Percentiles rank a stretch among this genome's conserved stretches.
phyloP scores from a whole-genome alignment of 2,888 invertebrate genomes.

The Thecophora atra region DNA sequence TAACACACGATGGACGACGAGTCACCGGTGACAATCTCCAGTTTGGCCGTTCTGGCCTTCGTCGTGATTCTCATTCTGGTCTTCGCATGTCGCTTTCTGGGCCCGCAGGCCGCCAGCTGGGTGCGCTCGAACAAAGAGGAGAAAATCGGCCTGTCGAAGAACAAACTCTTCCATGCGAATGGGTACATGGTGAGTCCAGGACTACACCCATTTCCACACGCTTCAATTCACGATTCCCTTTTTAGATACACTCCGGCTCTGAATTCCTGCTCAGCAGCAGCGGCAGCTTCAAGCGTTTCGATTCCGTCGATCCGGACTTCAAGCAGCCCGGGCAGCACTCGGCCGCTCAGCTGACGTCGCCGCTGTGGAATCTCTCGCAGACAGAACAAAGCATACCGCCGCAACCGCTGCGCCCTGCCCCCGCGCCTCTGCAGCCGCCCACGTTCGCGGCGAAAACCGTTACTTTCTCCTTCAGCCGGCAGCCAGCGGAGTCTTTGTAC shows the following conservation, averaged over 20 bases:
- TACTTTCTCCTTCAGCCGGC: constrained; percentile 53
- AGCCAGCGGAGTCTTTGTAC: constrained; percentile 40
- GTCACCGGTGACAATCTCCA: constrained; percentile 51
- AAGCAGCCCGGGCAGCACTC: constrained; percentile 62
- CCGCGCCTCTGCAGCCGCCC: constrained; percentile 58
- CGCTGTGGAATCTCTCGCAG: constrained; percentile 63
- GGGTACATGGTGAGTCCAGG: constrained; percentile 71
- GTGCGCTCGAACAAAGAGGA: constrained; percentile 65
- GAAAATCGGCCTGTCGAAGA: constrained; percentile 65
- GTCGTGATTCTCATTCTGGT: constrained; percentile 59
- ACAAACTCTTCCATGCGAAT: constrained; percentile 72
- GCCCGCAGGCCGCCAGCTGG: constrained; percentile 63
- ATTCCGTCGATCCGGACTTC: constrained; percentile 71
- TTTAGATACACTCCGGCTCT: constrained; percentile 73
- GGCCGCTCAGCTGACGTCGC: constrained; percentile 53
- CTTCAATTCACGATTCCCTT: background rate
- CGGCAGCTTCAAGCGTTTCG: constrained; percentile 74
- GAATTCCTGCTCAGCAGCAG: constrained; percentile 72
- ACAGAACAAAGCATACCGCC: constrained; percentile 70
- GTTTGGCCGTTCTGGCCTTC: constrained; percentile 58
- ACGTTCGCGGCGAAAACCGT: constrained; percentile 53
- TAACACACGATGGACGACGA: constrained; percentile 55
- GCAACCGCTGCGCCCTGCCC: constrained; percentile 74
- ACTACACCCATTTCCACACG: background rate
- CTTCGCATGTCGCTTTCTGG: constrained; percentile 62